Base-by-base conservation (phyloP, 2,888 invertebrate genomes). In the Eupithecia pulchellata region DNA sequence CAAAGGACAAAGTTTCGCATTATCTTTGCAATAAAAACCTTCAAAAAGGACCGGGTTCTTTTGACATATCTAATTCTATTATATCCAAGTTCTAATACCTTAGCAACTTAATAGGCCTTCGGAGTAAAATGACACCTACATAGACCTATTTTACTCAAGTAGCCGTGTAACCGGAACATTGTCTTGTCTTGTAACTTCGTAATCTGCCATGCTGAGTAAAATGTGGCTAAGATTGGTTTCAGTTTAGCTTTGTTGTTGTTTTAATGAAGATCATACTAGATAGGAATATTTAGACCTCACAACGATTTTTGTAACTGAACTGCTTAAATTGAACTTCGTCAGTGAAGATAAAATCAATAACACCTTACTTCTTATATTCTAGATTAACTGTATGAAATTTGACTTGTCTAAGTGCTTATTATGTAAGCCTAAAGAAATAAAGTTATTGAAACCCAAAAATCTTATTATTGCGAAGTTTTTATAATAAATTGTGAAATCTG, bases 121-220 rank as follows among this genome's bases (percentile, higher is more conserved):
- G 6, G 5, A 20, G 30, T 34, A 32, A 34, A 34, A 13, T 60
- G 3, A 60, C 47, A 20, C 42, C 30, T 20, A n/a, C 32, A 30
- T 32, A 60, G 60, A 68, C 63, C 42, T 74, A 63, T 60, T 74
- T 74, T 74, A 76, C 75, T 67, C 32, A 67, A 42, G 75, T 74
- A 76, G 76, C 74, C 29, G 58, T 70, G 72, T 74, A 75, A 75
- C 55, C 55, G 60, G 76, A 74, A 68, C 66, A 72, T 71, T 73
- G 71, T 68, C 71, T 62, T 61, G 62, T 29, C 71, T 62, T 61
- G 62, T 29, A 60, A 34, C 34, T 60, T 13, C n/a, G 60, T 34
- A 60, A 60, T 60, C 34, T 60, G 60, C 60, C 70, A 70, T 58
- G 68, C 34, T 34, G 60, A 75, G 71, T 73, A 71, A 72, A 66